Evolutionary conservation across 2,888 invertebrate species (phyloP).

Genomic region (Hirtodrosophila alboralis): DNA sequence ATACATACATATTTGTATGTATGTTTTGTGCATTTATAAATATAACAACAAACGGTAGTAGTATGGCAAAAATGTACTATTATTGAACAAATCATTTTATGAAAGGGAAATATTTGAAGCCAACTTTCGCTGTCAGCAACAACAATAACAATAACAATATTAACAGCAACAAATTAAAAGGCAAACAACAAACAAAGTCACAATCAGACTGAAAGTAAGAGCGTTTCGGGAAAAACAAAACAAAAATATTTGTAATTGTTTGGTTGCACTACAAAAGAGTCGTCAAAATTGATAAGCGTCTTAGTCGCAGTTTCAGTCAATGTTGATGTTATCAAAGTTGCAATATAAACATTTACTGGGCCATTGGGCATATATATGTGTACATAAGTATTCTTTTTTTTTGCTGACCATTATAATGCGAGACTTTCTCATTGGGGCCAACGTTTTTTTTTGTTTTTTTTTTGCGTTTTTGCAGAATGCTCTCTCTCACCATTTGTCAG

Average conservation of each 20-base stretch:
- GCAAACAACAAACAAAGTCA: conserved; percentile 17
- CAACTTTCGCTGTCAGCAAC: conserved; percentile 68
- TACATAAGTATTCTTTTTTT: conserved; percentile 10
- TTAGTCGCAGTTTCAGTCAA: conserved; percentile 1
- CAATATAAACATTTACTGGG: conserved; percentile 16
- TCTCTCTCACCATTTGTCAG: conserved; percentile 91
- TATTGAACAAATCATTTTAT: conserved; percentile 75
- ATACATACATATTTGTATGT: background rate
- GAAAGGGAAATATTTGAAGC: conserved; percentile 60
- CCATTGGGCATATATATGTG: conserved; percentile 12
- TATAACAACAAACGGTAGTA: conserved; percentile 17
- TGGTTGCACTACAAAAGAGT: conserved; percentile 14
- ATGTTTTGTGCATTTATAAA: conserved; percentile 3
- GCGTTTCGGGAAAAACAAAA: conserved; percentile 40
- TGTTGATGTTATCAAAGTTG: conserved; percentile 55
- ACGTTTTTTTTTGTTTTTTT: conserved; percentile 11
- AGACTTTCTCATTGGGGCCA: conserved; percentile 56
- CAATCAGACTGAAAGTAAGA: conserved; percentile 65
- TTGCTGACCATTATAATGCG: conserved; percentile 27
- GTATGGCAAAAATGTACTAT: conserved; percentile 64
- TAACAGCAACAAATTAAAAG: conserved; percentile 18
- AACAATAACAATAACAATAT: conserved; percentile 41
- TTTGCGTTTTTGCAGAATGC: conserved; percentile 87
- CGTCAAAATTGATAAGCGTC: conserved; percentile 57
- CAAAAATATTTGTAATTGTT: conserved; percentile 41